These are phyloP conservation scores for Chamaedrilus cognettii DNA, from an alignment of 2,888 invertebrate species.

Conservation along the genomic window DNA sequence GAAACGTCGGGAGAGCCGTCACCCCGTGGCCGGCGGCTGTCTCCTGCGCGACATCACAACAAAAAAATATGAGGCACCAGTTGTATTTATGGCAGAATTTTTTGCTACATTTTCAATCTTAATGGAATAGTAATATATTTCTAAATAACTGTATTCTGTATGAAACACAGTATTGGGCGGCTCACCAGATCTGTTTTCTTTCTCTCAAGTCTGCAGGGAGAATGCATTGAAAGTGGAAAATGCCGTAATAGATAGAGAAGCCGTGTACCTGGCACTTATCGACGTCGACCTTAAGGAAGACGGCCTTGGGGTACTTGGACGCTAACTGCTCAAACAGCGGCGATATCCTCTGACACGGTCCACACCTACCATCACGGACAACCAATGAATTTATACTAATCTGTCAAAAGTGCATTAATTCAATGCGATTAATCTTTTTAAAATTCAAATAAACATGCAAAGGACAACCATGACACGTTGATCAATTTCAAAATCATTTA, in stretches of 20 bases:
- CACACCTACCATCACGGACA: conserved; percentile 81
- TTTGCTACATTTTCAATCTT: no score
- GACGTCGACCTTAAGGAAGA: conserved; percentile 93
- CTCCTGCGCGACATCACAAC: conserved; percentile 62
- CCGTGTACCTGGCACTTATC: conserved; percentile 74
- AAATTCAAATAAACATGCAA: neutral
- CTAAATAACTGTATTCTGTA: no score
- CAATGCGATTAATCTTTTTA: neutral
- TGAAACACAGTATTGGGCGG: no score
- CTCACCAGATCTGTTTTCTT: no score
- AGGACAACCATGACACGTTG: neutral
- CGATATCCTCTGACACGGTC: conserved; percentile 92
- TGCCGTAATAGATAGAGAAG: no score
- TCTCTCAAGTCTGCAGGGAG: no score
- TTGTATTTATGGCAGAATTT: no score
- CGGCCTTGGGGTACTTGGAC: conserved; percentile 81
- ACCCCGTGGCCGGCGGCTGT: conserved; percentile 87
- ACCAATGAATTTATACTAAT: no score
- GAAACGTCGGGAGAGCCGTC: conserved; percentile 97
- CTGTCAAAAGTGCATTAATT: neutral
- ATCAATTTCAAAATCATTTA: neutral
- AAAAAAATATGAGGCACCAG: no score
- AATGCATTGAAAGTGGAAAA: no score
- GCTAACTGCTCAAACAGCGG: conserved; percentile 90
- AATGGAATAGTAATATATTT: no score